These are phyloP conservation scores for Physeter macrocephalus DNA, from an alignment of 2,113 vertebrate species.

Conservation along the genomic window DNA sequence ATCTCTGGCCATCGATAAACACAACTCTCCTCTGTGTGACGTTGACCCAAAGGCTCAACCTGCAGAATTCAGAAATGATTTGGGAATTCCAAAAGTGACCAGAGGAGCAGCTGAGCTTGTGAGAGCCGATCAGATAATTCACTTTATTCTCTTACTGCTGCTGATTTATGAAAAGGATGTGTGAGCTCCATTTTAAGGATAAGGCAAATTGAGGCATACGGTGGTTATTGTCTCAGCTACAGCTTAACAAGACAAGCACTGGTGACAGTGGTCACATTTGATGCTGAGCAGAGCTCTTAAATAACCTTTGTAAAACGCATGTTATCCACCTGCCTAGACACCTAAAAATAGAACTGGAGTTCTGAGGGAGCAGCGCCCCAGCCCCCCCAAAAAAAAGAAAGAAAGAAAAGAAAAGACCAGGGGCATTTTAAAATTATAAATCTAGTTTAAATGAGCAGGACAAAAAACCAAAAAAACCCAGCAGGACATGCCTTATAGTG, in stretches of 20 bases:
- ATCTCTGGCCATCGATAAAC: not conserved
- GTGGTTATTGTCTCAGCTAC: not conserved
- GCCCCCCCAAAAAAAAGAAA: not conserved
- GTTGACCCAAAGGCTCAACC: not conserved
- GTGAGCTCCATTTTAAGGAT: not conserved
- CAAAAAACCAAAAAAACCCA: not conserved
- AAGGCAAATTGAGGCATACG: not conserved
- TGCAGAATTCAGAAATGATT: not conserved
- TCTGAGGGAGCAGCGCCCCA: not conserved
- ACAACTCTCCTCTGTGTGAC: not conserved
- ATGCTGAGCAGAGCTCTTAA: not conserved
- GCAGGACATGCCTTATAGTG: constrained; percentile 36
- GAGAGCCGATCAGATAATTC: not conserved
- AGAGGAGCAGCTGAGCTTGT: not conserved
- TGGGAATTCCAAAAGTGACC: not conserved
- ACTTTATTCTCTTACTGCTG: not conserved
- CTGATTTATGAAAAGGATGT: not conserved
- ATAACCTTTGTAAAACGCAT: not conserved
- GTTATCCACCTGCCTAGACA: not conserved
- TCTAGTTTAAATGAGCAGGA: constrained; percentile 52
- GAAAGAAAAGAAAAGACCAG: not conserved
- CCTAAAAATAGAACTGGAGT: constrained; percentile 36
- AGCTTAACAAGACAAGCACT: not conserved
- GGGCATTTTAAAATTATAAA: constrained; percentile 25
- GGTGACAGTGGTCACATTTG: not conserved